phyloP scores from a whole-genome alignment of 2,888 invertebrate species.

The Hartigia nigra region DNA sequence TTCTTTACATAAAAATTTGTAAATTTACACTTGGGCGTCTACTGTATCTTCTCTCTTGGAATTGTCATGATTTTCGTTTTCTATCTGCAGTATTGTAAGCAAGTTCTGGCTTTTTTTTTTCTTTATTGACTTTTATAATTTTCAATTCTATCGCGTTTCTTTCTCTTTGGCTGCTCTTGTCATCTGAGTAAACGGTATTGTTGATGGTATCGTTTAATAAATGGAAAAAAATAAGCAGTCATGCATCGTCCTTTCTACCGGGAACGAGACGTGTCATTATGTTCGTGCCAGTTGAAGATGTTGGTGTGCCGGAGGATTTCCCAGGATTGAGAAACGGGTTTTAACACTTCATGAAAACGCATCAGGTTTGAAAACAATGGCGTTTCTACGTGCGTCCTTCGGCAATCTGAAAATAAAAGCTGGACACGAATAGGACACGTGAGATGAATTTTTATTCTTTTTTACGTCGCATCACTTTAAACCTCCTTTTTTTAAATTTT shows the following conservation, averaged over 20 bases:
- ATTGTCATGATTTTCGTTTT: background rate
- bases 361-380: constrained; percentile 8
- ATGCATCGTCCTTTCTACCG: background rate
- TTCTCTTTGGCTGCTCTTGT: background rate
- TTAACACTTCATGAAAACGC: constrained; percentile 13
- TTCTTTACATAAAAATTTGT: background rate
- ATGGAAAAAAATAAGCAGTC: background rate
- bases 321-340: constrained; percentile 27
- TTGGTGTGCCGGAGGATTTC: constrained; percentile 15
- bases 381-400: background rate
- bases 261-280: background rate
- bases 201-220: background rate
- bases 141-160: background rate
- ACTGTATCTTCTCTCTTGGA: background rate
- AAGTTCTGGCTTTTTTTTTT: background rate
- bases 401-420: background rate
- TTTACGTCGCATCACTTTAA: background rate
- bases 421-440: background rate
- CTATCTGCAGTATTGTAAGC: background rate
- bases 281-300: background rate
- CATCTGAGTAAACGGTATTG: background rate
- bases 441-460: background rate
- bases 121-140: background rate
- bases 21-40: background rate
- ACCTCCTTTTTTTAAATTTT: background rate